A percentile compares a stretch with the other conserved stretches of the same genome.
These are phyloP conservation scores for Agapornis canus DNA, from an alignment of 2,797 vertebrate species.

Conservation along the genomic window DNA sequence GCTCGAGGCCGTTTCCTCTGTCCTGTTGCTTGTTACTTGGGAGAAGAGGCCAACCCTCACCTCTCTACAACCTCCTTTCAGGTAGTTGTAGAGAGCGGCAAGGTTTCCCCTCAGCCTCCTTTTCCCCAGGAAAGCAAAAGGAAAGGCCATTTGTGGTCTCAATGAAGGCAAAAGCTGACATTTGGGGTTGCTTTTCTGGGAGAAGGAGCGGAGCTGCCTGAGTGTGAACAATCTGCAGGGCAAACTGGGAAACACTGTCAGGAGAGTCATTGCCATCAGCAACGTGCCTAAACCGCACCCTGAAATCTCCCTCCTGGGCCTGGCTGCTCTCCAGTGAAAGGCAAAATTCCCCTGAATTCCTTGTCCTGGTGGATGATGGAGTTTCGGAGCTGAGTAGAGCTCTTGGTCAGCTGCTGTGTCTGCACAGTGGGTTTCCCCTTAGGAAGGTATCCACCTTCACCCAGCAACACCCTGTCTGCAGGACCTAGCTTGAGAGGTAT, in stretches of 20 bases:
- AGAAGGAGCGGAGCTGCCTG: neutral
- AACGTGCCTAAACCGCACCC: neutral
- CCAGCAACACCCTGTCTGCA: neutral
- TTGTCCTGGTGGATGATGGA: neutral
- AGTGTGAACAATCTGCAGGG: neutral
- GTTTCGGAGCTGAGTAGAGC: neutral
- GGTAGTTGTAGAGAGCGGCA: neutral
- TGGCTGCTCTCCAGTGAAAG: neutral
- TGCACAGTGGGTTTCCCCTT: neutral
- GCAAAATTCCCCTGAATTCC: neutral
- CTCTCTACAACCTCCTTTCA: neutral
- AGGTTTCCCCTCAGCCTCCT: neutral
- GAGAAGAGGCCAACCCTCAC: neutral
- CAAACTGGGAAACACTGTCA: neutral
- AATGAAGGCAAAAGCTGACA: neutral
- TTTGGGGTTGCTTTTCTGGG: neutral
- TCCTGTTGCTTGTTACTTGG: neutral
- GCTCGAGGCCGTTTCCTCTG: neutral
- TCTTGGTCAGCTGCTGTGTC: neutral
- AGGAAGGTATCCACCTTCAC: neutral
- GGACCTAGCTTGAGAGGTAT: neutral
- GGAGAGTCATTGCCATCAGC: neutral
- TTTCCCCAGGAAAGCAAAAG: neutral
- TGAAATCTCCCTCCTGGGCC: neutral
- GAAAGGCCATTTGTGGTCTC: neutral